Evolutionary conservation across 2,113 vertebrate genomes (phyloP).

Genomic region (Coptodon bakossiorum): DNA sequence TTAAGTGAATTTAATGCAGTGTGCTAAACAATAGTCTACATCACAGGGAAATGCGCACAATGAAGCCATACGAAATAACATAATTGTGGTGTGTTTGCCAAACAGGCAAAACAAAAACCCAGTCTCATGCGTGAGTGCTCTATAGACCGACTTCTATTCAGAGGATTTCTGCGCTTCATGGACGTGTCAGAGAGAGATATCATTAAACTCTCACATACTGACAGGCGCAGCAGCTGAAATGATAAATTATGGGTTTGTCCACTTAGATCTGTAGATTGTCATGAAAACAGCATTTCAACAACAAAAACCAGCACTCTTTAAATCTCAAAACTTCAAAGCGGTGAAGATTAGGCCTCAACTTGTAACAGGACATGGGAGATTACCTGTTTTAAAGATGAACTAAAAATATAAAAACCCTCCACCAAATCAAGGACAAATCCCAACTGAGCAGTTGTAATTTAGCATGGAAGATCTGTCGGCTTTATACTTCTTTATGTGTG

Average conservation of each 20-base stretch:
- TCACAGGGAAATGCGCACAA: conserved; percentile 13
- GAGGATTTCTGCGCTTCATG: background rate
- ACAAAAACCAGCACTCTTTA: rapidly evolving
- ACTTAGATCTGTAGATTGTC: background rate
- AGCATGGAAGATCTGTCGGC: background rate
- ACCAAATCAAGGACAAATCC: background rate
- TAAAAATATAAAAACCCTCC: background rate
- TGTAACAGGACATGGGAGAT: background rate
- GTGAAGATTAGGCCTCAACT: background rate
- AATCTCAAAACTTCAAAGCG: background rate
- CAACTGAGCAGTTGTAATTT: background rate
- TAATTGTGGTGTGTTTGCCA: conserved; percentile 19
- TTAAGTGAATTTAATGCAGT: background rate
- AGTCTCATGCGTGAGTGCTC: background rate
- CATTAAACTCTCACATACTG: background rate
- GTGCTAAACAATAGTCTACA: background rate
- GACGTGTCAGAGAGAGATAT: background rate
- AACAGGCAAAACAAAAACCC: conserved; percentile 25
- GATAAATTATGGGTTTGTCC: background rate
- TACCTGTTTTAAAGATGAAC: background rate
- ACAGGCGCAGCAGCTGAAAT: background rate
- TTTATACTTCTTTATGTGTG: background rate
- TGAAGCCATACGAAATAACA: conserved; percentile 44
- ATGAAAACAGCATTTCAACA: background rate
- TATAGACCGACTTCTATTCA: background rate